Conservation (phyloP, 2,888 invertebrate species). For the Dioctria linearis region DNA sequence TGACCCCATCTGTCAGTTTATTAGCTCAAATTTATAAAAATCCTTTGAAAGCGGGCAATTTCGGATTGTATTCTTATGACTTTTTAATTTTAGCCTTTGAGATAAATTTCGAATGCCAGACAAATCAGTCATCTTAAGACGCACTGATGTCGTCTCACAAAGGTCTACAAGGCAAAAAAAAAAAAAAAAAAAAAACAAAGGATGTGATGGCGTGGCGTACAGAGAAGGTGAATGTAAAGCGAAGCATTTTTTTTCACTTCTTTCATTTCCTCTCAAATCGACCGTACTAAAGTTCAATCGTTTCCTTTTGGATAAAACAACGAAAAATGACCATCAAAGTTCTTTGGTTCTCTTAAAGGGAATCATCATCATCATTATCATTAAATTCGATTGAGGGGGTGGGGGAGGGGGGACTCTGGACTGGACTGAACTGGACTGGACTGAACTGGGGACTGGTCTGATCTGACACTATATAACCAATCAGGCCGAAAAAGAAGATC, state of each 20-base stretch:
- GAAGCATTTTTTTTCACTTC: not conserved
- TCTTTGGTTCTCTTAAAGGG: not conserved
- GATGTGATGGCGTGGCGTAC: not conserved
- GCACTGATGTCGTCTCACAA: not conserved
- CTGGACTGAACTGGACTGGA: slow-evolving; percentile 12
- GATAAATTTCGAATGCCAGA: slow-evolving; percentile 11
- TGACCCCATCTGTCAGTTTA: slow-evolving; percentile 54
- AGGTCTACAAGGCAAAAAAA: too few species aligned
- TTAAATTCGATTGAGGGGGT: slow-evolving; percentile 27
- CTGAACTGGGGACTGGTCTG: not conserved
- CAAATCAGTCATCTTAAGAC: slow-evolving; percentile 40
- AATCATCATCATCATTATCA: slow-evolving; percentile 48
- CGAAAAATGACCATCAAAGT: slow-evolving; percentile 20
- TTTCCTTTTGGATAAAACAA: slow-evolving; percentile 29
- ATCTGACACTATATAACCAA: slow-evolving; percentile 27
- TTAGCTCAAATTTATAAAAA: slow-evolving; percentile 55
- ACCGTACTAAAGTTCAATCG: slow-evolving; percentile 19
- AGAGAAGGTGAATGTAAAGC: not conserved
- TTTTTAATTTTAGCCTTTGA: slow-evolving; percentile 55
- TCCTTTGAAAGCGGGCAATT: slow-evolving; percentile 53
- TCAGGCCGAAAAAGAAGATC: slow-evolving; percentile 45
- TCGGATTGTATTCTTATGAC: slow-evolving; percentile 51
- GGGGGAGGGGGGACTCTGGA: too few species aligned
- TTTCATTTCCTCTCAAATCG: not conserved
- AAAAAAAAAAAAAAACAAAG: too few species aligned